A percentile compares a stretch with the other conserved stretches of the same genome.
These are phyloP conservation scores for Sesamia nonagrioides DNA, from an alignment of 1,140 invertebrate species.

Conservation along the genomic window DNA sequence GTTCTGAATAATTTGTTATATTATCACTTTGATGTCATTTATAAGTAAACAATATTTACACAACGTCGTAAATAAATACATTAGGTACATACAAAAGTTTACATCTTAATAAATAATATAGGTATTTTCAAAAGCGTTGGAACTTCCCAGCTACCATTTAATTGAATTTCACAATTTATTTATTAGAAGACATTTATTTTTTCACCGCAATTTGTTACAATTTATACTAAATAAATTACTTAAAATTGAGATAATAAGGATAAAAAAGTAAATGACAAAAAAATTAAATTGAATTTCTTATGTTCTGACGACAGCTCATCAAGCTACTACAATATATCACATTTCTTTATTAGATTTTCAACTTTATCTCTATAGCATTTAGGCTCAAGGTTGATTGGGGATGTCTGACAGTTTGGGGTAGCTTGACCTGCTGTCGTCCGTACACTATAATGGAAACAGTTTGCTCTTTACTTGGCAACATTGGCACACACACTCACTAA, in stretches of 20 bases:
- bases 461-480: constrained; percentile 32
- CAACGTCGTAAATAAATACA: constrained; percentile 43
- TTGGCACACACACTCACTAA: constrained; percentile 38
- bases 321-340: no score
- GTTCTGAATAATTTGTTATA: constrained; percentile 31
- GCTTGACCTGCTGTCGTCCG: no score
- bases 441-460: background rate
- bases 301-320: no score
- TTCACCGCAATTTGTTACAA: background rate
- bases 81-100: constrained; percentile 44
- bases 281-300: no score
- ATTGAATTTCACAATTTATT: background rate
- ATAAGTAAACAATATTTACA: constrained; percentile 52
- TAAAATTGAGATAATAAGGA: no score
- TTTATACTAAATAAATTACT: no score
- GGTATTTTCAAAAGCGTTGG: background rate
- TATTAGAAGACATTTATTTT: background rate
- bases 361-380: no score
- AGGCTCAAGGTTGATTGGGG: no score
- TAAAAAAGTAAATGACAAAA: no score
- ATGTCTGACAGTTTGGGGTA: no score
- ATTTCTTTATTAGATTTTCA: no score
- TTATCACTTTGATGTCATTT: constrained; percentile 51
- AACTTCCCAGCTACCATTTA: background rate
- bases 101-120: background rate